phyloP scores from a whole-genome alignment of 37 sponge, comb jelly and placozoan genomes.

The Aphrocallistes beatrix region DNA sequence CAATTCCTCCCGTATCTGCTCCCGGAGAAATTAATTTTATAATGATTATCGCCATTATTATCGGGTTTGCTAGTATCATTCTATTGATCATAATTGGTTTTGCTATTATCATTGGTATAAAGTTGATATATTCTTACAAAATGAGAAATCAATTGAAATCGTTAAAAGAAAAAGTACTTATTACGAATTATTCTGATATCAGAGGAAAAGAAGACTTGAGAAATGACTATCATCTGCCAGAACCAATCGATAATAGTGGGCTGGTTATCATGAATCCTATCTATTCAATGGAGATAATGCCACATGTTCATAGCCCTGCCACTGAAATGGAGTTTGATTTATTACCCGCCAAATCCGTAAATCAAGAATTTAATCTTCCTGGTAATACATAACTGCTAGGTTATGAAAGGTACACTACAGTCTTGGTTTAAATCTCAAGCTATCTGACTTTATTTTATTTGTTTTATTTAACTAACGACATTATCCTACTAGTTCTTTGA shows the following conservation, averaged over 20 bases:
- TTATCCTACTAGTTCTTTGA: too few relatives aligned
- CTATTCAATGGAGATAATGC: background rate
- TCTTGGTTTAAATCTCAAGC: background rate
- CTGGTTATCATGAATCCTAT: background rate
- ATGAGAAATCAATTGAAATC: background rate
- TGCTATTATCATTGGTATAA: background rate
- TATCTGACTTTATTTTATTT: background rate
- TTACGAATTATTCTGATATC: background rate
- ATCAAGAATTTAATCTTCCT: background rate
- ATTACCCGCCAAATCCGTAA: background rate
- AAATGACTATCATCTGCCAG: background rate
- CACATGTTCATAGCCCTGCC: background rate
- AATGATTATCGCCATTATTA: background rate
- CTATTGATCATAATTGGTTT: background rate
- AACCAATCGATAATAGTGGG: background rate
- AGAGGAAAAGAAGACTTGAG: background rate
- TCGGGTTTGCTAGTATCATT: background rate
- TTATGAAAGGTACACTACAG: background rate
- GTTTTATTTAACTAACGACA: too few relatives aligned
- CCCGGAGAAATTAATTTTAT: background rate
- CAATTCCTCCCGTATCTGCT: background rate
- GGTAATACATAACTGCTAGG: background rate
- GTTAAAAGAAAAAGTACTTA: background rate
- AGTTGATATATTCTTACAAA: background rate
- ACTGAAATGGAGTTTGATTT: background rate